phyloP scores from a whole-genome alignment of 2,888 invertebrate genomes.

The Tanytarsus gracilentus region DNA sequence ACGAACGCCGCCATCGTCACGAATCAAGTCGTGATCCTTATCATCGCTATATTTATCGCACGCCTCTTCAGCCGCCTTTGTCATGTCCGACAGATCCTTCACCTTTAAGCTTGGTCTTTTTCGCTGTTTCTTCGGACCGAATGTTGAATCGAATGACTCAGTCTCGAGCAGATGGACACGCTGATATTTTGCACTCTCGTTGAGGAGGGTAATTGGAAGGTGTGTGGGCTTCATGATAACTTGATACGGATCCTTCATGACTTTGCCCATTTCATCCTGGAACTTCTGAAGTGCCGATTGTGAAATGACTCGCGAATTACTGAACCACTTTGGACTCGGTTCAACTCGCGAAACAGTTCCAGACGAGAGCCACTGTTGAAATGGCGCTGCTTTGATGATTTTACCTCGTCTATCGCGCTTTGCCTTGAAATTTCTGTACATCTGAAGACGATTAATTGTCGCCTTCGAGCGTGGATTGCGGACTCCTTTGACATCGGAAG shows the following conservation, averaged over 20 bases:
- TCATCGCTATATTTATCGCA: conserved; percentile 67
- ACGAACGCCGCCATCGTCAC: conserved; percentile 71
- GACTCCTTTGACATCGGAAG: conserved; percentile 71
- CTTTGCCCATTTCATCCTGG: conserved; percentile 90
- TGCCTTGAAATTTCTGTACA: conserved; percentile 97
- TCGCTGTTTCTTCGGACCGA: conserved; percentile 87
- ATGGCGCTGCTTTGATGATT: conserved; percentile 90
- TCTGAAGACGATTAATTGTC: conserved; percentile 92
- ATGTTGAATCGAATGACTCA: conserved; percentile 87
- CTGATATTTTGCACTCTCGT: conserved; percentile 82
- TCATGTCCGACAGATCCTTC: conserved; percentile 68
- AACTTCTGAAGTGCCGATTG: conserved; percentile 83
- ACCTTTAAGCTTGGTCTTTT: conserved; percentile 77
- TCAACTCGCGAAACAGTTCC: conserved; percentile 92
- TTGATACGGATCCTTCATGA: conserved; percentile 92
- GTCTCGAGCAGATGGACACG: conserved; percentile 93
- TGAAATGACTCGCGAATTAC: conserved; percentile 93
- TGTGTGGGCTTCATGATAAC: conserved; percentile 95
- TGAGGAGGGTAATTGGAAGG: conserved; percentile 85
- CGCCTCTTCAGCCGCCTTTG: conserved; percentile 60
- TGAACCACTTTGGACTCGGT: conserved; percentile 98
- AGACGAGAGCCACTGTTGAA: conserved; percentile 75
- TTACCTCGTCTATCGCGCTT: conserved; percentile 83
- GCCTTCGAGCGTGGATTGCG: conserved; percentile 78
- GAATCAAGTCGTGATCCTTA: conserved; percentile 75